Evolutionary conservation across 2,888 invertebrate species (phyloP).

Genomic region (Nymphalis c-album): DNA sequence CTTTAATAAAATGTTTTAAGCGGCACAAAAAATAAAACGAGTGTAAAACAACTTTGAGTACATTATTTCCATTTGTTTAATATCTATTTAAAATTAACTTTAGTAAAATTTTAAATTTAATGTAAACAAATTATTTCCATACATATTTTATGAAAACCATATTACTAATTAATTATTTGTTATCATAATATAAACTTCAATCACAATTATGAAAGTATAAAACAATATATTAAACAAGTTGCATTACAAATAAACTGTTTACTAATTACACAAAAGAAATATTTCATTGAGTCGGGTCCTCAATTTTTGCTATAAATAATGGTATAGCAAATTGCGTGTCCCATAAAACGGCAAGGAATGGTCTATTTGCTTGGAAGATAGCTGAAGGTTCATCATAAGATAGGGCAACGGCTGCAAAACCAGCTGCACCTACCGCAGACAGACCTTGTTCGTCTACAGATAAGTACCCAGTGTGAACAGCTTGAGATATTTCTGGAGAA

Average conservation of each 20-base stretch:
- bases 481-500: constrained; percentile 66
- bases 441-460: constrained; percentile 79
- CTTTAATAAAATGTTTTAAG: constrained; percentile 63
- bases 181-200: no score
- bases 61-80: neutral
- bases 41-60: constrained; percentile 24
- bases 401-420: constrained; percentile 71
- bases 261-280: neutral
- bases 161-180: no score
- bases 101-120: no score
- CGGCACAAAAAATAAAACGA: constrained; percentile 51
- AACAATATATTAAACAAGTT: neutral
- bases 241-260: constrained; percentile 4
- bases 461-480: constrained; percentile 75
- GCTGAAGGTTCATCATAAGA: constrained; percentile 65
- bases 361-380: constrained; percentile 67
- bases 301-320: constrained; percentile 75
- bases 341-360: constrained; percentile 76
- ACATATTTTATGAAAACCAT: no score
- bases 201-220: neutral
- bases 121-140: no score
- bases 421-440: constrained; percentile 71
- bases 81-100: no score
- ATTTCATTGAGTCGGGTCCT: constrained; percentile 56
- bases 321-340: constrained; percentile 70